phyloP scores from a whole-genome alignment of 2,113 vertebrate species.

The Daubentonia madagascariensis region DNA sequence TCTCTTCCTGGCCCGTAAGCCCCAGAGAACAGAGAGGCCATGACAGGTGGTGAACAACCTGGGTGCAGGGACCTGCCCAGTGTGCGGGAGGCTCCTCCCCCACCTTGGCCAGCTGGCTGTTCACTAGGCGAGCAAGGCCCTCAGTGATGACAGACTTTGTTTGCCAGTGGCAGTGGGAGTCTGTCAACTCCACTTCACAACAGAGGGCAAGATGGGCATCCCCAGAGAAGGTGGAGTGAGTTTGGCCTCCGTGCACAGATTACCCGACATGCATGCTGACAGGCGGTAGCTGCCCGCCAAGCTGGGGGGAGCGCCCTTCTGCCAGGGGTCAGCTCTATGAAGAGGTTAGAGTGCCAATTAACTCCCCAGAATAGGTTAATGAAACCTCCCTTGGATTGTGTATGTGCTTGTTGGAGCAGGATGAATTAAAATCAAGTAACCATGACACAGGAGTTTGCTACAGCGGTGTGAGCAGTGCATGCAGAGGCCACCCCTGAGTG shows the following conservation, averaged over 20 bases:
- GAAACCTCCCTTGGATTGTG: not conserved
- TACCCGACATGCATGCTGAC: conserved; percentile 71
- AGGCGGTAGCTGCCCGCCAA: not conserved
- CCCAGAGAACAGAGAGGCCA: not conserved
- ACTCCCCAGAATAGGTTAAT: conserved; percentile 53
- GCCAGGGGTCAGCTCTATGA: not conserved
- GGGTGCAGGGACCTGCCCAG: not conserved
- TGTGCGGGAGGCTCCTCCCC: not conserved
- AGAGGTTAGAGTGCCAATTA: not conserved
- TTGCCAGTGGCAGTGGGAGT: not conserved
- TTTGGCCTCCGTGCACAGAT: conserved; percentile 69
- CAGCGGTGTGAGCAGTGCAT: conserved; percentile 82
- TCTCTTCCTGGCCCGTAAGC: not conserved
- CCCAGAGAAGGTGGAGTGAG: not conserved
- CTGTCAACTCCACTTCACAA: not conserved
- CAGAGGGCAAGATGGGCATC: not conserved
- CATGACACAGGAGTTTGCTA: conserved; percentile 57
- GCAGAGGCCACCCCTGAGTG: conserved; percentile 73
- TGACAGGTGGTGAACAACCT: not conserved
- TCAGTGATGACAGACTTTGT: not conserved
- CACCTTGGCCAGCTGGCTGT: not conserved
- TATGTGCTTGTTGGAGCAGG: not conserved
- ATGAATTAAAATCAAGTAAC: conserved; percentile 26
- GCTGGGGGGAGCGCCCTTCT: not conserved
- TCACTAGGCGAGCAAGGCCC: not conserved